Conservation (phyloP, 2,888 invertebrate genomes). For the Diogma glabrata region DNA sequence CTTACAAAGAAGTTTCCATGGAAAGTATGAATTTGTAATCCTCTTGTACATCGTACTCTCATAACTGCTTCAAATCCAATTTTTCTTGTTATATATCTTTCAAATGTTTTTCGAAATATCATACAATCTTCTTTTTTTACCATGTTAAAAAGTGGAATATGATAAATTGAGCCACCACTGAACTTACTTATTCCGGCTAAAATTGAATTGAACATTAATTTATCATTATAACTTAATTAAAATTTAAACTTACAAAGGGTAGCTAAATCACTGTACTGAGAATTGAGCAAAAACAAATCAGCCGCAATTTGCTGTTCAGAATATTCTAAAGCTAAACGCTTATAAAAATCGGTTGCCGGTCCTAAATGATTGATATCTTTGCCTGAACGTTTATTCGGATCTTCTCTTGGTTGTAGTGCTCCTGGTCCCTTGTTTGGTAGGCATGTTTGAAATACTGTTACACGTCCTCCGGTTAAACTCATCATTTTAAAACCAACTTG, state of each 20-base stretch:
- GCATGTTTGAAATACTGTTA: conserved; percentile 88
- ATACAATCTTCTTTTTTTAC: conserved; percentile 59
- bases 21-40: conserved; percentile 92
- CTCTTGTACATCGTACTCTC: conserved; percentile 88
- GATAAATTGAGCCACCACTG: conserved; percentile 87
- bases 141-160: conserved; percentile 77
- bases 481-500: conserved; percentile 86
- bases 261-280: conserved; percentile 88
- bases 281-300: conserved; percentile 87
- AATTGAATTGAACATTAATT: conserved; percentile 19
- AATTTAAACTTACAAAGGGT: conserved; percentile 70
- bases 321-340: conserved; percentile 89
- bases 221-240: no score
- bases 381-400: conserved; percentile 70
- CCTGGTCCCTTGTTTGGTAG: conserved; percentile 84
- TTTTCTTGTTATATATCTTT: conserved; percentile 87
- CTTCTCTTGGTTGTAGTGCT: conserved; percentile 69
- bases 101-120: conserved; percentile 62
- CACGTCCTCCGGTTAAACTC: conserved; percentile 83
- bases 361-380: conserved; percentile 79
- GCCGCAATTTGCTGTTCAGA: conserved; percentile 93
- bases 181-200: conserved; percentile 85
- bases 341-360: conserved; percentile 96
- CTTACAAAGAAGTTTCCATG: conserved; percentile 99
- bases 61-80: conserved; percentile 99